Conservation (phyloP, 1,140 invertebrate species). For the Drosophila pruinosa region DNA sequence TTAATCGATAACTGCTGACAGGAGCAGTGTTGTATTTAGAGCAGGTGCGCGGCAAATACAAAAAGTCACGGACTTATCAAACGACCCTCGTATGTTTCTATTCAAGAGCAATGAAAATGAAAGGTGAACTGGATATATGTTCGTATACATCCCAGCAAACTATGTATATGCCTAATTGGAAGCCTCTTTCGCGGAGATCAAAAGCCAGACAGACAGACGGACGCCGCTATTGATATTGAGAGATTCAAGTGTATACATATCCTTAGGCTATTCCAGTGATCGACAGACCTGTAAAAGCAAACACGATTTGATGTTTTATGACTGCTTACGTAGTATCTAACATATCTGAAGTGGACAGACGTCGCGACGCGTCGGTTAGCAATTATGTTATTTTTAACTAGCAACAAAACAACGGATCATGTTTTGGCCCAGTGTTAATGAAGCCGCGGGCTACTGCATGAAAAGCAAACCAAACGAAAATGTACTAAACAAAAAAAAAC, state of each 20-base stretch:
- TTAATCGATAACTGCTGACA: no score
- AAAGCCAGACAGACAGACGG: no score
- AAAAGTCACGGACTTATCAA: no score
- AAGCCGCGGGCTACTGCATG: conserved; percentile 10
- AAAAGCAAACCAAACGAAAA: neutral
- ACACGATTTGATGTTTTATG: neutral
- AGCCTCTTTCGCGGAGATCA: no score
- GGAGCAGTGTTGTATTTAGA: no score
- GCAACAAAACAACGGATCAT: conserved; percentile 8
- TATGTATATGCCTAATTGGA: no score
- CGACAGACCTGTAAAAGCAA: neutral
- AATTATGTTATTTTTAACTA: conserved; percentile 13
- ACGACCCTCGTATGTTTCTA: no score
- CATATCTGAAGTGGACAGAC: neutral
- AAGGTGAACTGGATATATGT: no score
- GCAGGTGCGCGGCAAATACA: no score
- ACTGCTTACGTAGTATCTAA: neutral
- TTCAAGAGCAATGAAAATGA: no score
- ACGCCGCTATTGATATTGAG: no score
- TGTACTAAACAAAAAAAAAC: neutral
- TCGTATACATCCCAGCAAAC: no score
- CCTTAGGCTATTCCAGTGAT: neutral
- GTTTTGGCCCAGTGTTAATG: conserved; percentile 31
- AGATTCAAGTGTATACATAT: neutral
- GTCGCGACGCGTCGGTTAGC: neutral